Conservation (phyloP, 2,113 vertebrate genomes). For the Rhadina sibilatrix region DNA sequence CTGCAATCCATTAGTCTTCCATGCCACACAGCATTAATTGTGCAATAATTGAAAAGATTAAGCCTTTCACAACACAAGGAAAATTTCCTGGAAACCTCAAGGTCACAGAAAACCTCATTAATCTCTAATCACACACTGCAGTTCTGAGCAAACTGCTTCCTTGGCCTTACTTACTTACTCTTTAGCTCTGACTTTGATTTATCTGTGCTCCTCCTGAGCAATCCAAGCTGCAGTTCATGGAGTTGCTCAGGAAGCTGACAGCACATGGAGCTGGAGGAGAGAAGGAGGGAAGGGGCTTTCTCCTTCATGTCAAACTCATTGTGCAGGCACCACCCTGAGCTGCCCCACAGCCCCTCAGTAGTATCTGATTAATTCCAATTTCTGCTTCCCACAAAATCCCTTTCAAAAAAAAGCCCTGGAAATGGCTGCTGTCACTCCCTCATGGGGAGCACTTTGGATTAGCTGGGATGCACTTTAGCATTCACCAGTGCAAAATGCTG, state of each 20-base stretch:
- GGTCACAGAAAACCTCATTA: constrained; percentile 16
- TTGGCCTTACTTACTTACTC: background rate
- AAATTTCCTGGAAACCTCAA: background rate
- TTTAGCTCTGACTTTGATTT: background rate
- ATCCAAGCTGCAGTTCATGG: background rate
- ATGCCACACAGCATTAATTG: background rate
- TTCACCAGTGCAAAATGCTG: background rate
- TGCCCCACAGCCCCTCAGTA: background rate
- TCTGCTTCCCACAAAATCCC: background rate
- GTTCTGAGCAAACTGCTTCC: background rate
- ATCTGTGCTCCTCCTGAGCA: background rate
- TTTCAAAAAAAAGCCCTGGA: background rate
- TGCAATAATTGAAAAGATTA: constrained; percentile 20
- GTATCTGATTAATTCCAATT: background rate
- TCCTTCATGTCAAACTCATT: fast-evolving
- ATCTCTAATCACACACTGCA: background rate
- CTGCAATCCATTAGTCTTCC: background rate
- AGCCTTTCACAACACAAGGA: background rate
- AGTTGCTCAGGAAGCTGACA: background rate
- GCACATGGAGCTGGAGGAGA: background rate
- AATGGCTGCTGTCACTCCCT: background rate
- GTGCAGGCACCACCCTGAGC: background rate
- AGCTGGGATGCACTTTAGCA: background rate
- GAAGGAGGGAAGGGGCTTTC: background rate
- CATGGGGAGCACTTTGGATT: background rate